Conservation (phyloP, 2,113 vertebrate species). For the Tachuris rubrigastra region DNA sequence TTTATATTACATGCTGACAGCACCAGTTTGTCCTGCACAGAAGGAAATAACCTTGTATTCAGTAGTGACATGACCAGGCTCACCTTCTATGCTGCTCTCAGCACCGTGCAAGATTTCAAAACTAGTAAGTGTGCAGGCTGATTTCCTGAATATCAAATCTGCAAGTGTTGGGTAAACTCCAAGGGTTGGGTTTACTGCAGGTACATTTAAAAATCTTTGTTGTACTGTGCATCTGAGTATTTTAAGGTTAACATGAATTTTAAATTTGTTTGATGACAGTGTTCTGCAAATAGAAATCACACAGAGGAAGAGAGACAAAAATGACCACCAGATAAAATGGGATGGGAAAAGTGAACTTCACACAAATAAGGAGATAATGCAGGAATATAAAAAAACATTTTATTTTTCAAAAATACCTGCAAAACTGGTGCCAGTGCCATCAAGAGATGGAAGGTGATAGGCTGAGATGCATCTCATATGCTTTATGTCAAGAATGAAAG, state of each 20-base stretch:
- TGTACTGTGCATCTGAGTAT: not conserved
- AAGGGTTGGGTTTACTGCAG: not conserved
- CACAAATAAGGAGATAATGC: not conserved
- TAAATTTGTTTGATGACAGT: not conserved
- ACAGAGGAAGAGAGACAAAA: not conserved
- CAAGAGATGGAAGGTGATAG: not conserved
- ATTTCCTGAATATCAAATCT: not conserved
- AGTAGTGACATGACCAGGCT: not conserved
- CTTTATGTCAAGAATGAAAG: not conserved
- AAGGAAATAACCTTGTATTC: not conserved
- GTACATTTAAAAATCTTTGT: not conserved
- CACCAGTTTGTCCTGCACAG: not conserved
- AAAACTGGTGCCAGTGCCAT: not conserved
- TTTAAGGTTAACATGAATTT: not conserved
- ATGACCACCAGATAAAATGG: not conserved
- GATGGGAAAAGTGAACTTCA: not conserved
- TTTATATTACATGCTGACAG: not conserved
- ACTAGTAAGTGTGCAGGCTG: not conserved
- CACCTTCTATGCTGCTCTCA: not conserved
- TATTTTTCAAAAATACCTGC: not conserved
- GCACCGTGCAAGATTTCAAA: not conserved
- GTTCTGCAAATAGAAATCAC: not conserved
- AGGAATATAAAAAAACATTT: not conserved
- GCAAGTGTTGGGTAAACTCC: not conserved
- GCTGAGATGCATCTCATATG: not conserved